Conservation (phyloP, 2,113 vertebrate species). For the Dermatemys mawii region DNA sequence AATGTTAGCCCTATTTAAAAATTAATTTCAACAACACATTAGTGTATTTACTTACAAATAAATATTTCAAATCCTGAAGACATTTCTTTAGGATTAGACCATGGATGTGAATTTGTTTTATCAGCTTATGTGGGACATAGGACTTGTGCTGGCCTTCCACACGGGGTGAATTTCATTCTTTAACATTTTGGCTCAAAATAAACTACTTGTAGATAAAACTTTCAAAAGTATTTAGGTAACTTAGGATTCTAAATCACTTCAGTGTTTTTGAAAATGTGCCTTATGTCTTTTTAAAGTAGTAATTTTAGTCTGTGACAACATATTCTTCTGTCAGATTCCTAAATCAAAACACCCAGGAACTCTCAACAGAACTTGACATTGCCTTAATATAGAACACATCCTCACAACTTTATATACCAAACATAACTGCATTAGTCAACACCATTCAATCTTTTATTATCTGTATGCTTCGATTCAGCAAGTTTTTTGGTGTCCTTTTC, state of each 20-base stretch:
- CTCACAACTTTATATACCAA: background rate
- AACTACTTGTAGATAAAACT: background rate
- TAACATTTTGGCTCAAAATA: background rate
- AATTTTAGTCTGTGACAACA: background rate
- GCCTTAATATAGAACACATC: background rate
- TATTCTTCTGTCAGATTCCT: background rate
- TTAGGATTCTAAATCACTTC: background rate
- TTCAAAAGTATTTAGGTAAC: background rate
- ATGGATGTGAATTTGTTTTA: background rate
- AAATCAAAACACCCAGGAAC: background rate
- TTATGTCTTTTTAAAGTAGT: background rate
- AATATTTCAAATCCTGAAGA: background rate
- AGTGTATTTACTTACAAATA: background rate
- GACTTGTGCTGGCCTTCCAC: background rate
- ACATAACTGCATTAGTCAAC: background rate
- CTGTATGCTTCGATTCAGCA: background rate
- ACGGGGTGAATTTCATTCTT: background rate
- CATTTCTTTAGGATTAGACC: background rate
- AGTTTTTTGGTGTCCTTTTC: background rate
- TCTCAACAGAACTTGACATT: background rate
- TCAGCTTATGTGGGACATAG: background rate
- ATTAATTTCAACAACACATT: background rate
- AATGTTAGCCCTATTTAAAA: background rate
- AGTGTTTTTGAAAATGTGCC: background rate
- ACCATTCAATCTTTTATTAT: background rate